Evolutionary conservation across 35 echinoderm and acorn worm species (phyloP), one percentile per base, ranked within the genome.

Genomic region (Strongylocentrotus purpuratus): DNA sequence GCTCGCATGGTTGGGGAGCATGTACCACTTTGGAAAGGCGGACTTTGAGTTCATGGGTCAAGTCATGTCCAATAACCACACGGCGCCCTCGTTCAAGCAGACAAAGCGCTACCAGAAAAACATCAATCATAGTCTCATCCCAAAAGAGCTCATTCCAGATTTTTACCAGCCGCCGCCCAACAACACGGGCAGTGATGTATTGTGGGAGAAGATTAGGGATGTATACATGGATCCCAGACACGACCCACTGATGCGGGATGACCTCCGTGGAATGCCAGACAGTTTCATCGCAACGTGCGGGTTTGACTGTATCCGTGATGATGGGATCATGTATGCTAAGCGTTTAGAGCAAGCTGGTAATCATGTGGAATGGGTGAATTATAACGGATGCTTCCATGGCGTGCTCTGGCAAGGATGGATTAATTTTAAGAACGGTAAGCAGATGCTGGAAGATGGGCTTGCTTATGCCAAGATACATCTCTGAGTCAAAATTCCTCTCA

Each of bases 301-400:
- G 25, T 97, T 97, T 94, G 96, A 97, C 47, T 61, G 89, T 32
- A 86, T 97, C 32, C 78, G 94, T 5, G 96, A 97, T 52, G 90
- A 97, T 31, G 96, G 94, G 6, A 92, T 94, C 45, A 94, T 97
- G 60, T 97, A 97, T 32, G 92, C 91, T 17, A 48, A 95, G 22
- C 92, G 95, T 31, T 89, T 97, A 18, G 61, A 94, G 22, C n/a
- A 97, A 33, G 95, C 70, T 0, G 94, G 94, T 0, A 95, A 95
- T 14, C 91, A 92, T 0, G 96, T 94, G 9, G 92, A 33, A 17
- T 95, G 94, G 94, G 86, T 94, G 31, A 92, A 97, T 59, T 97
- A 97, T 35, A 7, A 46, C 6, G 94, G 95, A 11, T 95, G 96
- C 18, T 97, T 97, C 48, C 96, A 95, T 45, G 94, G 96, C 15